Conservation (phyloP, 2,113 vertebrate species). For the Mesembrinibis cayennensis region DNA sequence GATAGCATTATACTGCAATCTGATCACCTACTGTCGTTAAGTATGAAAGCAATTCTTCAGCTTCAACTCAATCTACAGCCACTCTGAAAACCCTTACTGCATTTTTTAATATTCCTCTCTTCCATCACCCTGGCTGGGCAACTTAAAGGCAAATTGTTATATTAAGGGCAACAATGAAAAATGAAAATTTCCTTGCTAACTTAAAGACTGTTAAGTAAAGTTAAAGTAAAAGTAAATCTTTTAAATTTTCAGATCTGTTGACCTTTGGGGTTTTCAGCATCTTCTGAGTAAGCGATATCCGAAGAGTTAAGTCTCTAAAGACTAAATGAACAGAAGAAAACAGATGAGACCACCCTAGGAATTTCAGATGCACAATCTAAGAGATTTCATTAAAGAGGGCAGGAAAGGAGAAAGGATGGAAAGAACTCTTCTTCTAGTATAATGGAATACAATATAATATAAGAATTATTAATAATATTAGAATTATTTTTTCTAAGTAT, state of each 20-base stretch:
- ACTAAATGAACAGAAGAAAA: neutral
- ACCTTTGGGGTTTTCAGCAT: neutral
- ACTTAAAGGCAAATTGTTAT: neutral
- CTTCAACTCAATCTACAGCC: neutral
- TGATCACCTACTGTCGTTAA: neutral
- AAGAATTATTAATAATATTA: neutral
- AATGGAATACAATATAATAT: neutral
- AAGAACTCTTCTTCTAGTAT: neutral
- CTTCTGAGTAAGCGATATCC: neutral
- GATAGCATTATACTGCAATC: neutral
- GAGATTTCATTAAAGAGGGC: neutral
- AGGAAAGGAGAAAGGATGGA: neutral
- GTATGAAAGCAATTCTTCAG: neutral
- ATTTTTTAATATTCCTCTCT: neutral
- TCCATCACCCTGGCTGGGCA: neutral
- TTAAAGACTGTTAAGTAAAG: neutral
- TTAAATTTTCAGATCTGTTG: neutral
- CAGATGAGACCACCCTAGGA: neutral
- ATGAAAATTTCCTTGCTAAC: neutral
- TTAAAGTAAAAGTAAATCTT: neutral
- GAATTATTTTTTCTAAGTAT: neutral
- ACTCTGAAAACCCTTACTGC: neutral
- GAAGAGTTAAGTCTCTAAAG: neutral
- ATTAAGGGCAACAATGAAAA: neutral
- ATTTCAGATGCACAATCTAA: neutral